These are phyloP conservation scores for Rhynchotus rufescens DNA, from an alignment of 2,797 vertebrate genomes.

Conservation along the genomic window DNA sequence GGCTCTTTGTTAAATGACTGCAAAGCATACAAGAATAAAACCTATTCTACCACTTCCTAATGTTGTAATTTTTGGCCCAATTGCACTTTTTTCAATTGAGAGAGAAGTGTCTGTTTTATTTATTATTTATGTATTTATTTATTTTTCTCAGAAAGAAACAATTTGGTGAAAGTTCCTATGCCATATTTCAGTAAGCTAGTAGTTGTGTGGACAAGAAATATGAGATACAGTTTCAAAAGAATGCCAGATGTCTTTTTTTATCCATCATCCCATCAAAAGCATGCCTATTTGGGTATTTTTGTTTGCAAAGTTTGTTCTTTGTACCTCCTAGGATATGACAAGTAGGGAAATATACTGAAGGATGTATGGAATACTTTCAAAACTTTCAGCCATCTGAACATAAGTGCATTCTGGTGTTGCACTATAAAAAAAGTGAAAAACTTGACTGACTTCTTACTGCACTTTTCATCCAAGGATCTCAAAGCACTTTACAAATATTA, in stretches of 20 bases:
- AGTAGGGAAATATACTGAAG: background rate
- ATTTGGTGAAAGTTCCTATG: background rate
- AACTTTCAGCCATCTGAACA: slow-evolving; percentile 3
- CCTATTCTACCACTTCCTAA: background rate
- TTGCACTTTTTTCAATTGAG: background rate
- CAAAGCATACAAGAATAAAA: background rate
- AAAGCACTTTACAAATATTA: slow-evolving; percentile 73
- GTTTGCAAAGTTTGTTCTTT: background rate
- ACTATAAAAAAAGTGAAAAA: slow-evolving; percentile 4
- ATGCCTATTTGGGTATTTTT: background rate
- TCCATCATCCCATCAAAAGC: background rate
- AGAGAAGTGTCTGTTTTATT: too few relatives aligned
- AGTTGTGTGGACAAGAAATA: background rate
- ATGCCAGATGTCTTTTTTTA: background rate
- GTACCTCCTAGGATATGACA: background rate
- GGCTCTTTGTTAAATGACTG: background rate
- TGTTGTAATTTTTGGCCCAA: background rate
- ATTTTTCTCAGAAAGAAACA: slow-evolving; percentile 21
- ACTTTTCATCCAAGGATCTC: slow-evolving; percentile 72
- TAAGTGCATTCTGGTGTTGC: background rate
- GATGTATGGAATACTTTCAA: background rate
- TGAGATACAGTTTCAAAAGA: background rate
- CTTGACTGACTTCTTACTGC: slow-evolving; percentile 31
- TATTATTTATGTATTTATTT: background rate
- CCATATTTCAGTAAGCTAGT: background rate